Conservation (phyloP, 2,113 vertebrate genomes). For the Megaceryle maxima region DNA sequence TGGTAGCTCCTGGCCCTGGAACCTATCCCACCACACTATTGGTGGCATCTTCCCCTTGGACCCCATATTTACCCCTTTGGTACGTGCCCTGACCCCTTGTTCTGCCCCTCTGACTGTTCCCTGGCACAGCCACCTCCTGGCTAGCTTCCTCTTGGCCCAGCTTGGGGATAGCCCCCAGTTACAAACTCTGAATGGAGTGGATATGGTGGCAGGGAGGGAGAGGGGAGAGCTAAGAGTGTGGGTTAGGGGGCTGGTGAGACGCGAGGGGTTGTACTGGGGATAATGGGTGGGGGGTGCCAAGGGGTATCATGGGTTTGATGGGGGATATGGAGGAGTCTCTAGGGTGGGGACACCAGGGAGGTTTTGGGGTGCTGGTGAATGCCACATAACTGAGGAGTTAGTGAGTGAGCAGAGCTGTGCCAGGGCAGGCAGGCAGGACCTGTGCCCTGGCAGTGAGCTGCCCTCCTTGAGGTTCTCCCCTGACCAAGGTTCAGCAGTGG, state of each 20-base stretch:
- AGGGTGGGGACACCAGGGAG: not conserved
- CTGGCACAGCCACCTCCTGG: accelerated
- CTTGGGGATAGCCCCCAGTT: not conserved
- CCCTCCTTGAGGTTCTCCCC: not conserved
- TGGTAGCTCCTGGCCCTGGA: not conserved
- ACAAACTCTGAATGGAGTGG: not conserved
- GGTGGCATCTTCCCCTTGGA: not conserved
- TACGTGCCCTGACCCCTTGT: not conserved
- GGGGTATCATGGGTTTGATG: not conserved
- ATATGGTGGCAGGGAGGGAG: not conserved
- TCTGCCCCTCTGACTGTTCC: not conserved
- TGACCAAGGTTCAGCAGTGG: accelerated
- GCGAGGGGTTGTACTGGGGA: not conserved
- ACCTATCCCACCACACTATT: not conserved
- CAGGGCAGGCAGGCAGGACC: not conserved
- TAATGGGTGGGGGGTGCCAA: not conserved
- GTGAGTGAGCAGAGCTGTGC: not conserved
- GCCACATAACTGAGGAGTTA: not conserved
- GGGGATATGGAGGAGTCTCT: not conserved
- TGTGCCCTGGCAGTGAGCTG: not conserved
- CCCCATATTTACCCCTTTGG: not conserved
- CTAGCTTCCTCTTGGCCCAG: not conserved
- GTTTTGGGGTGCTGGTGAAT: not conserved
- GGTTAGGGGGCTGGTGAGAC: not conserved
- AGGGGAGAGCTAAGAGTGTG: not conserved